Base-by-base conservation (phyloP, 2,888 invertebrate species). In the Cabera pusaria region DNA sequence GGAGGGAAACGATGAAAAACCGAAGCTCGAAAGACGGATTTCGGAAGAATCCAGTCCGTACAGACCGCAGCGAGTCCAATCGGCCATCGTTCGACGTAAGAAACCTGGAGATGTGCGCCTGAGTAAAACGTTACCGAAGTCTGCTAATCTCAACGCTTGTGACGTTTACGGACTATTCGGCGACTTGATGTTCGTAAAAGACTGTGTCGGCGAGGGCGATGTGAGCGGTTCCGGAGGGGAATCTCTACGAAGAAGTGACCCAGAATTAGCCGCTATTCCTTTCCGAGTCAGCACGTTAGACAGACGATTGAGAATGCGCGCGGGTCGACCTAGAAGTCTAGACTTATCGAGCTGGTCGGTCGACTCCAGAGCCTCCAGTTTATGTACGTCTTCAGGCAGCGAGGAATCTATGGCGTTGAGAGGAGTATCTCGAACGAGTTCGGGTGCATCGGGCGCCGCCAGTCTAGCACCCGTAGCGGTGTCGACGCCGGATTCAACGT, bases 81-180 rank as follows among this genome's bases (percentile, higher is more conserved):
- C 88, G 0, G 84, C 85, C 0, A 79, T 85, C 5, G 72, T 86
- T 3, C 68, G 87, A 1, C 67, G 87, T 24, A 83, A 83, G 66
- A 85, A 83, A 26, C 86, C 86, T 0, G 86, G 86, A 0, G 88
- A 88, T 48, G 87, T 93, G 5, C 89, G 95, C 18, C 90, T 94
- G 21, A 95, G 95, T 10, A 96, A 96, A 64, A 96, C 96, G 0
- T 76, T 96, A 27, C 96, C 96, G 0, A 90, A 95, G 41, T 94
- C 94, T 18, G 88, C 93, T 2, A 93, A 93, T 31, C 80, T 91
- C 14, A 92, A 92, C 33, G 91, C 92, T 11, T 96, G 95, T 65
- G 96, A 97, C 75, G 96, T 97, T 0, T 97, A 97, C 68, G 97
- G 96, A 0, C 84, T 97, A 1, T 97, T 97, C 68, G 96, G 95